Evolutionary conservation across 2,797 vertebrate species (phyloP).

Genomic region (Mormyrus proboscirostris): DNA sequence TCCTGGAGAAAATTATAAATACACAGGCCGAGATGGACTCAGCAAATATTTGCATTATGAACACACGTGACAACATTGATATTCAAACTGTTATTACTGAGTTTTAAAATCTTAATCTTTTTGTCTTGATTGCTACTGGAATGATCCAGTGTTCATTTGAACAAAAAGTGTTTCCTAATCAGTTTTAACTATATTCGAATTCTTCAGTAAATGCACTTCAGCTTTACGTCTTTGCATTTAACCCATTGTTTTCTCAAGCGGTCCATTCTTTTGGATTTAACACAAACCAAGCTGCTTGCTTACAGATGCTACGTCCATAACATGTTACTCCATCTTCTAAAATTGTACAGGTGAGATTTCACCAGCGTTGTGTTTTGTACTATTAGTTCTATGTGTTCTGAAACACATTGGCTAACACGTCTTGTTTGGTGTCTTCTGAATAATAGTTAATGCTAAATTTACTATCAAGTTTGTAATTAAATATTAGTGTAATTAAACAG

Average conservation of each 20-base stretch:
- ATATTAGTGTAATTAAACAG: background rate
- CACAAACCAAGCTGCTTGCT: background rate
- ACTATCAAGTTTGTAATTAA: background rate
- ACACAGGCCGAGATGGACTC: background rate
- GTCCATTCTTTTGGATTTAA: background rate
- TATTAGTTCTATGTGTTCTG: background rate
- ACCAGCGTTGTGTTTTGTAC: background rate
- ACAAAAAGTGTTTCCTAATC: background rate
- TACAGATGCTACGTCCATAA: background rate
- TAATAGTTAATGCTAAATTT: background rate
- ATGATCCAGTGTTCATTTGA: background rate
- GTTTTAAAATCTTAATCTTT: background rate
- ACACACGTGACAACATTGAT: background rate
- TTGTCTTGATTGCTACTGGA: background rate
- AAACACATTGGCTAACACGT: background rate
- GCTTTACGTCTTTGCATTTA: background rate
- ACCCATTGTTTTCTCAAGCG: background rate
- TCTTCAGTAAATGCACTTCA: background rate
- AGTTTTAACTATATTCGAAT: background rate
- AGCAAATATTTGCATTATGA: background rate
- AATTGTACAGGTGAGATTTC: background rate
- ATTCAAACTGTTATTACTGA: background rate
- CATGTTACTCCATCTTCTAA: background rate
- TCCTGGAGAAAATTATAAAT: conserved; percentile 45
- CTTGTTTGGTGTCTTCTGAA: background rate